Evolutionary conservation across 2,888 invertebrate genomes (phyloP).

Genomic region (Sussaba pulchella): DNA sequence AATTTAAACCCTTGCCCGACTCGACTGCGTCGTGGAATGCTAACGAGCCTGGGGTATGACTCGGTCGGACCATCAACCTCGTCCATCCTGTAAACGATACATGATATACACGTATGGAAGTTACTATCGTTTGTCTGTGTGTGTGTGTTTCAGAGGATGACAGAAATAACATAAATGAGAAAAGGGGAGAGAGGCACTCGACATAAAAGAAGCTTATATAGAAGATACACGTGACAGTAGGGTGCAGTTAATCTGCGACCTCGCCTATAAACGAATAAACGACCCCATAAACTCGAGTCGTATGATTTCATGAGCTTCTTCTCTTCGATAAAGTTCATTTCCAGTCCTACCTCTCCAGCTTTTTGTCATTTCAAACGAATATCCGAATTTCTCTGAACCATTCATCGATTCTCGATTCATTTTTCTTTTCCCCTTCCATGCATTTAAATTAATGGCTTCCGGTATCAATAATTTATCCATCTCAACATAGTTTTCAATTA

Average conservation of each 20-base stretch:
- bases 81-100: slow-evolving; percentile 10
- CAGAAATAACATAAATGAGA: not conserved
- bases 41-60: slow-evolving; percentile 31
- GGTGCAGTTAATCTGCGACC: not conserved
- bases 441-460: too few species aligned
- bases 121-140: not conserved
- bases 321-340: not conserved
- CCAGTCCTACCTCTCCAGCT: not conserved
- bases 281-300: slow-evolving; percentile 28
- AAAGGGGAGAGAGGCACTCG: not conserved
- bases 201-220: slow-evolving; percentile 11
- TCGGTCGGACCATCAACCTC: slow-evolving; percentile 2
- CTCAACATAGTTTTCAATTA: too few species aligned
- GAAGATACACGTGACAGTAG: slow-evolving; percentile 24
- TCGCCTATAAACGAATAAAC: slow-evolving; percentile 27
- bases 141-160: not conserved
- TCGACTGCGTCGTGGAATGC: slow-evolving; percentile 17
- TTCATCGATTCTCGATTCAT: too few species aligned
- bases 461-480: too few species aligned
- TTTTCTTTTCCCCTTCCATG: too few species aligned
- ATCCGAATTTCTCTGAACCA: not conserved
- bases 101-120: not conserved
- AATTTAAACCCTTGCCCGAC: slow-evolving; percentile 18
- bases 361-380: not conserved
- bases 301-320: slow-evolving; percentile 34